These are phyloP conservation scores for Stratiomys singularior DNA, from an alignment of 2,888 invertebrate genomes.

Conservation along the genomic window DNA sequence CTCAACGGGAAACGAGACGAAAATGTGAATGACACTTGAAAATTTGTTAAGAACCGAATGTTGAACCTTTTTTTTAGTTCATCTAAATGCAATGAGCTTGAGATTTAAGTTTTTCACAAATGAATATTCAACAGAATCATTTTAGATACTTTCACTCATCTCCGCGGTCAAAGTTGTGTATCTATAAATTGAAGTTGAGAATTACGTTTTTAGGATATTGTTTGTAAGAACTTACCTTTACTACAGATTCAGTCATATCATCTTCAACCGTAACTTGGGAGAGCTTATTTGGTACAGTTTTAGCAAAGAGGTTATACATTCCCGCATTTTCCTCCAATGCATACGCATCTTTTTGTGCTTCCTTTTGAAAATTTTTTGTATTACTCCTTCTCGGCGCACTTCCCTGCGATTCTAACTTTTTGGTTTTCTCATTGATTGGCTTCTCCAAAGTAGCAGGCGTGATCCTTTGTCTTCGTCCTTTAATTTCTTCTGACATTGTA, in stretches of 20 bases:
- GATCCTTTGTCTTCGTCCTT: too few species aligned
- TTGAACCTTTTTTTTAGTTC: too few species aligned
- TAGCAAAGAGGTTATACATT: conserved; percentile 1
- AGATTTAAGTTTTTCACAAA: too few species aligned
- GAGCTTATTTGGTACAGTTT: neutral
- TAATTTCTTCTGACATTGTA: too few species aligned
- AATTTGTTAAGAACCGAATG: too few species aligned
- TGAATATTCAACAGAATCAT: too few species aligned
- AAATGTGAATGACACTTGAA: too few species aligned
- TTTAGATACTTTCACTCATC: neutral
- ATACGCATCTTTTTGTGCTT: neutral
- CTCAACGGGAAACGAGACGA: too few species aligned
- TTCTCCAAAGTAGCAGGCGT: too few species aligned
- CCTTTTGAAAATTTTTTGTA: neutral
- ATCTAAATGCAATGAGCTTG: too few species aligned
- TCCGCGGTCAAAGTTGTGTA: conserved; percentile 14
- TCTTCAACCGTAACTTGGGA: neutral
- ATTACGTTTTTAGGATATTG: neutral
- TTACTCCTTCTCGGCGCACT: neutral
- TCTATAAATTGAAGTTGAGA: neutral
- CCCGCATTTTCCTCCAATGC: conserved; percentile 4
- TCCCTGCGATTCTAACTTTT: too few species aligned
- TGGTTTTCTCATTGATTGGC: too few species aligned
- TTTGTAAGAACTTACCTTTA: neutral
- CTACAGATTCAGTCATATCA: neutral